A percentile compares a stretch with the other conserved stretches of the same genome.
Conservation (phyloP, 2,888 invertebrate genomes). For the Aproaerema taeniolella region DNA sequence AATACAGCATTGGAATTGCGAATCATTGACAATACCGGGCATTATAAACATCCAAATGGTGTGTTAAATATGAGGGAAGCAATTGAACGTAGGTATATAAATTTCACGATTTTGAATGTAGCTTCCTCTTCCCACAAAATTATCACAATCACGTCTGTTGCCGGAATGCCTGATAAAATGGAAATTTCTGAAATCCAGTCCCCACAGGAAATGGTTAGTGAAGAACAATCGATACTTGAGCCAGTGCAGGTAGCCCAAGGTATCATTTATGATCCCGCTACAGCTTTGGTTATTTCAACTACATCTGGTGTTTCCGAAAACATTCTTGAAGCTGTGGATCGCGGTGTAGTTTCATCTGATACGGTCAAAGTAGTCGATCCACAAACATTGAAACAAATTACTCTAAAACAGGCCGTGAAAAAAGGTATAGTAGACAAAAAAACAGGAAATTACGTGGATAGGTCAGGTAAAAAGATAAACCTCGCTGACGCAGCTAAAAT, state of each 20-base stretch:
- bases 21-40: slow-evolving; percentile 87
- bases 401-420: slow-evolving; percentile 85
- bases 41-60: slow-evolving; percentile 78
- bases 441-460: slow-evolving; percentile 82
- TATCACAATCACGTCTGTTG: slow-evolving; percentile 84
- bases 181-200: slow-evolving; percentile 78
- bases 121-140: slow-evolving; percentile 75
- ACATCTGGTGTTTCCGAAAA: slow-evolving; percentile 83
- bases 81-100: slow-evolving; percentile 80
- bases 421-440: slow-evolving; percentile 85
- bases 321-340: slow-evolving; percentile 85
- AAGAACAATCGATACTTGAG: slow-evolving; percentile 73
- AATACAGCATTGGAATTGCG: slow-evolving; percentile 86
- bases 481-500: slow-evolving; percentile 86
- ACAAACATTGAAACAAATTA: slow-evolving; percentile 79
- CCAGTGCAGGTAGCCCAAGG: slow-evolving; percentile 85
- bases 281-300: slow-evolving; percentile 84
- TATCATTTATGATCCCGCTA: slow-evolving; percentile 87
- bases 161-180: slow-evolving; percentile 83
- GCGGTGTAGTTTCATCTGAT: slow-evolving; percentile 83
- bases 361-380: slow-evolving; percentile 85
- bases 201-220: slow-evolving; percentile 27
- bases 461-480: slow-evolving; percentile 80
- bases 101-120: slow-evolving; percentile 74
- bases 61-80: slow-evolving; percentile 85